Base-by-base conservation (phyloP, 2,888 invertebrate genomes). In the Sarcophaga variegata region DNA sequence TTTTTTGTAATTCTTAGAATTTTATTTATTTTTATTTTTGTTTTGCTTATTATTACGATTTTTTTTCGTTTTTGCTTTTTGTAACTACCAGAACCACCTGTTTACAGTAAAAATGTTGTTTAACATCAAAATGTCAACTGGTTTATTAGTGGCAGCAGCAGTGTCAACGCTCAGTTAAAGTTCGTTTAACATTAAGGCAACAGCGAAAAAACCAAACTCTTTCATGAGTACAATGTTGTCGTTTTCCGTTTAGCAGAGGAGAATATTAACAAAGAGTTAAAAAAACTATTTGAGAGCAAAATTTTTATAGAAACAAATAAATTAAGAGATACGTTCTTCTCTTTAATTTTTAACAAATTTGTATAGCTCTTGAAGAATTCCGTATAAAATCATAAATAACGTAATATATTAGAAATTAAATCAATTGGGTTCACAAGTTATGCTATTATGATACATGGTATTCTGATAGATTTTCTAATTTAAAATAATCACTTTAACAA, bases 111-210 rank as follows among this genome's bases (percentile, higher is more conserved):
- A 84, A 84, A 87, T 87, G 87, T 87, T 87, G 87, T 81, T 84
- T 84, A 87, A 84, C 87, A 87, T 87, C 67, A 71, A 84, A 87
- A 87, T 87, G 84, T 84, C 87, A 87, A 87, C 84, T 76, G 84
- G 70, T 82, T 76, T 74, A 62, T 47, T 67, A 70, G 45, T 62
- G 54, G 69, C 75, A 47, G 37, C 60, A 27, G 70, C 47, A 49
- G 69, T 45, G 45, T 37, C 47, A 47, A 22, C n/a, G 64, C 11
- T 22, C 75, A 22, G 8, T 67, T 77, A 14, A 59, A 60, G 54
- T 60, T 66, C 27, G n/a, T 81, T 86, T 82, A 79, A 86, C 82
- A 86, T 72, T 62, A 49, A 74, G 64, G 12, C n/a, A 22, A n/a
- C 37, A 54, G 54, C n/a, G 6, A 64, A 37, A 75, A n/a, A n/a